phyloP scores from a whole-genome alignment of 53 echinoderm and acorn worm genomes.

The Hippasteria phrygiana region DNA sequence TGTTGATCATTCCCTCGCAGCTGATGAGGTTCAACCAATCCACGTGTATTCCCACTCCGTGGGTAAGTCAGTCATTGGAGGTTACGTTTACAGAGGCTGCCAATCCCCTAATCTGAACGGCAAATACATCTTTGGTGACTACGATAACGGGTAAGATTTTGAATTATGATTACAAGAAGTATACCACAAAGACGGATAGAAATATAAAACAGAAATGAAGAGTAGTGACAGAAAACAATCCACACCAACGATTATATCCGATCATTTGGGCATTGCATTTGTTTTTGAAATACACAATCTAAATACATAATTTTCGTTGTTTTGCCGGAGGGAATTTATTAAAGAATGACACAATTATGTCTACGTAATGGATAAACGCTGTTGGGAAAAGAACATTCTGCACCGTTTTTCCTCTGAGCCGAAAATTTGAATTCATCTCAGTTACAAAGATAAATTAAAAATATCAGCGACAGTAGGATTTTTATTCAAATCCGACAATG shows the following conservation, averaged over 20 bases:
- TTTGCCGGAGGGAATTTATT: too few species aligned
- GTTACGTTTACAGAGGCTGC: constrained; percentile 93
- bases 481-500: not conserved
- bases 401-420: too few species aligned
- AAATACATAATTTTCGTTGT: too few species aligned
- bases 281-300: too few species aligned
- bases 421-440: too few species aligned
- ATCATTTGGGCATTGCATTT: too few species aligned
- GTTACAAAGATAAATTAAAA: not conserved
- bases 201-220: too few species aligned
- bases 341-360: too few species aligned
- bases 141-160: constrained; percentile 77
- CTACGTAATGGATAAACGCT: too few species aligned
- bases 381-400: too few species aligned
- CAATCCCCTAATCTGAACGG: constrained; percentile 90
- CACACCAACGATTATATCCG: too few species aligned
- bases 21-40: constrained; percentile 83
- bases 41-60: constrained; percentile 84
- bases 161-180: not conserved
- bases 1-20: constrained; percentile 25
- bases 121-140: constrained; percentile 93
- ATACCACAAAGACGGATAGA: too few species aligned
- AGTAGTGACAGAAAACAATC: not conserved
- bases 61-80: constrained; percentile 94
- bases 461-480: not conserved